Evolutionary conservation across 2,888 invertebrate species (phyloP).

Genomic region (Proisotoma minuta): DNA sequence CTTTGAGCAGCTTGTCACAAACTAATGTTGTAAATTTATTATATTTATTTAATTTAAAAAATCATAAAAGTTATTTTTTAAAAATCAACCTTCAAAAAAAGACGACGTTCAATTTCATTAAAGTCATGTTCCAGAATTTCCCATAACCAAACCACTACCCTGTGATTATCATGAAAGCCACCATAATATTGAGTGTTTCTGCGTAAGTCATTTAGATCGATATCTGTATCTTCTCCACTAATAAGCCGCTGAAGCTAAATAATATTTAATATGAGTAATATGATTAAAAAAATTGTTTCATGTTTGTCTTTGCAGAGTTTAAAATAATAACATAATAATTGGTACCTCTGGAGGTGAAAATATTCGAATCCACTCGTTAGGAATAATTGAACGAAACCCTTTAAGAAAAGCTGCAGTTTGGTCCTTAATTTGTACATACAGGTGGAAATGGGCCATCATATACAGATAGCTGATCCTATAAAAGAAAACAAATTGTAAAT

Average conservation of each 20-base stretch:
- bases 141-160: slow-evolving; percentile 98
- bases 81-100: slow-evolving; percentile 78
- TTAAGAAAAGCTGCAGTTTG: slow-evolving; percentile 94
- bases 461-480: slow-evolving; percentile 94
- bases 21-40: slow-evolving; percentile 54
- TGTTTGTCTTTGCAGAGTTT: not conserved
- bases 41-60: not conserved
- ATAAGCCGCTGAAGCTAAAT: slow-evolving; percentile 80
- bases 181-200: slow-evolving; percentile 98
- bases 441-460: slow-evolving; percentile 95
- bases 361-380: slow-evolving; percentile 86
- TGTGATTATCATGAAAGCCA: slow-evolving; percentile 96
- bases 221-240: slow-evolving; percentile 89
- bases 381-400: slow-evolving; percentile 92
- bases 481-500: slow-evolving; percentile 13
- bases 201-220: slow-evolving; percentile 80
- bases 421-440: slow-evolving; percentile 96
- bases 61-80: not conserved
- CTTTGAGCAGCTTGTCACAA: slow-evolving; percentile 93
- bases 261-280: slow-evolving; percentile 5
- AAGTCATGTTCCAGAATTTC: slow-evolving; percentile 93
- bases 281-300: not conserved
- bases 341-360: slow-evolving; percentile 90
- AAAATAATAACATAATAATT: not conserved
- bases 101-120: slow-evolving; percentile 78